These are phyloP conservation scores for Reticulitermes speratus DNA, from an alignment of 1,140 invertebrate genomes.

Conservation along the genomic window DNA sequence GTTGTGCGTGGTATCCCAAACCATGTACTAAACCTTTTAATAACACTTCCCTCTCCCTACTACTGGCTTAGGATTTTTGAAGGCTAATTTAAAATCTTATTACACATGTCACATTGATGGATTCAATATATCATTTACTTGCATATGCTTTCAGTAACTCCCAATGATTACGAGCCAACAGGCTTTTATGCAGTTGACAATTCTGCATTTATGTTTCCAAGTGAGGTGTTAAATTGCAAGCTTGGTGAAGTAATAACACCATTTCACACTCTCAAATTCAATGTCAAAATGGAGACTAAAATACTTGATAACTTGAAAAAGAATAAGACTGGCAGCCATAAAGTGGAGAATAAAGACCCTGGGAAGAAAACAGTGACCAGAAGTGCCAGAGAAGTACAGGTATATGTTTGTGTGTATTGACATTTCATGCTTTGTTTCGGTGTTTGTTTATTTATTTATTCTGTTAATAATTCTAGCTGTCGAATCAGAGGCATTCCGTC, in stretches of 20 bases:
- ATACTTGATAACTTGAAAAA: background rate
- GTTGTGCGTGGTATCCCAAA: too few species aligned
- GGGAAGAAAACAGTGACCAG: background rate
- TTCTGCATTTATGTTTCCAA: background rate
- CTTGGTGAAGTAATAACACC: background rate
- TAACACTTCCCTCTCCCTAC: too few species aligned
- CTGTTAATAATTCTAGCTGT: too few species aligned
- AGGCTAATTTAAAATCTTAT: too few species aligned
- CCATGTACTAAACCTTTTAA: too few species aligned
- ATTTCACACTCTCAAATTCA: constrained; percentile 5
- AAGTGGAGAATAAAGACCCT: too few species aligned
- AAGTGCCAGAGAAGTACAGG: background rate
- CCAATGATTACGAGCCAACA: constrained; percentile 21
- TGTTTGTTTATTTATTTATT: too few species aligned
- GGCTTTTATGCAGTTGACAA: background rate
- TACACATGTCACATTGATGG: too few species aligned
- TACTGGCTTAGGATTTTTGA: too few species aligned
- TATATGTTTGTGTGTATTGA: background rate
- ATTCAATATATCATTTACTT: too few species aligned
- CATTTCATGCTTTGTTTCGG: too few species aligned
- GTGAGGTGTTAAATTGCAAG: background rate
- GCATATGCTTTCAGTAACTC: background rate
- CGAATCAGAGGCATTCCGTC: too few species aligned
- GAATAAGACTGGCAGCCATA: background rate
- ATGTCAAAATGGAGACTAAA: background rate